Evolutionary conservation across 2,888 invertebrate genomes (phyloP), one percentile per base, ranked within the genome.

Genomic region (Scotopteryx bipunctaria): DNA sequence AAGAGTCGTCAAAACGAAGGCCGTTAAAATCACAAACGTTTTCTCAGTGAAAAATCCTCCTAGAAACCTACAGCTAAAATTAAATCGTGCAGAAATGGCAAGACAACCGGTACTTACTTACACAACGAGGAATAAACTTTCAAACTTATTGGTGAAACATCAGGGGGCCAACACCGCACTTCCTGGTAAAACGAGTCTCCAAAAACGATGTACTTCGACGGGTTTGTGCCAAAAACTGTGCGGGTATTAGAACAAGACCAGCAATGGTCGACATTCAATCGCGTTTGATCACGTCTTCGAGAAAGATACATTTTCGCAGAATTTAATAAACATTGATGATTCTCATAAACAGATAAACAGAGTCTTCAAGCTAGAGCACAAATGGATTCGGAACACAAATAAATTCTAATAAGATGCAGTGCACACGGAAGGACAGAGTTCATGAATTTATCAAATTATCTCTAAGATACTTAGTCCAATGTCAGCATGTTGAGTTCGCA

Each of bases 401-500:
- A 5, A 2, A 11, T 27, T 3, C 11, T 27, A 11, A 11, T 0
- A 11, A 27, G 2, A 8, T 9, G 2, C 0, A 3, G 2, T 27
- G 27, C 27, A 27, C 27, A 27, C 1, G 9, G 2, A 27, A 11
- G 27, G 11, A 5, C n/a, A n/a, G n/a, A n/a, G n/a, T n/a, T n/a
- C n/a, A 27, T 27, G 11, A 27, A 27, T 6, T 27, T 15, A 42
- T 23, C 19, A 31, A 19, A 23, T 43, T 35, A 43, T 43, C 43
- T 11, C 2, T 1, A 11, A 4, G 8, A 27, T 27, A 27, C 11
- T 27, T 23, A 29, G 6, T 5, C 37, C 19, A 29, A 45, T 21
- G 9, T n/a, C n/a, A n/a, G 19, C 6, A 31, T 15, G 25, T 29
- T 11, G 32, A 46, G 46, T 38, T 46, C 46, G 38, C 38, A 16